Evolutionary conservation across 2,888 invertebrate genomes (phyloP).

Genomic region (Dexiosoma caninum): DNA sequence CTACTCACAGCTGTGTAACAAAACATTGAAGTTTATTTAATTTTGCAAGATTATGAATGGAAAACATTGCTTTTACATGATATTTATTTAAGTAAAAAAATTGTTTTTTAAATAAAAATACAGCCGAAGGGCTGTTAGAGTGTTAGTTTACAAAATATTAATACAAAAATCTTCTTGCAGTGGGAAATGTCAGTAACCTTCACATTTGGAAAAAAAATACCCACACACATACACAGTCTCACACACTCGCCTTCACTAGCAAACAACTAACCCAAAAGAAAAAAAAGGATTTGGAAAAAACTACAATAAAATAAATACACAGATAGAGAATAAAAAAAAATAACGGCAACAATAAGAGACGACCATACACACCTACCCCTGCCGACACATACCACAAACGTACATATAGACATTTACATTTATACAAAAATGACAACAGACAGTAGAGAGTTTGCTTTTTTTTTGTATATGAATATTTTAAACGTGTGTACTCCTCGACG

Average conservation of each 20-base stretch:
- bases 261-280: conserved; percentile 52
- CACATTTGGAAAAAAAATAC: conserved; percentile 59
- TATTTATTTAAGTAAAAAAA: conserved; percentile 50
- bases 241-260: conserved; percentile 56
- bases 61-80: no score
- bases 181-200: conserved; percentile 68
- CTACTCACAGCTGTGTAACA: no score
- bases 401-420: conserved; percentile 12
- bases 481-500: conserved; percentile 11
- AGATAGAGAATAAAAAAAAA: conserved; percentile 33
- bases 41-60: no score
- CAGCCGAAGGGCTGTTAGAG: conserved; percentile 37
- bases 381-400: not conserved
- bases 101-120: conserved; percentile 53
- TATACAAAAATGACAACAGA: conserved; percentile 56
- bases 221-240: conserved; percentile 46
- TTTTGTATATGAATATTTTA: conserved; percentile 51
- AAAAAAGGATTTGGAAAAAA: conserved; percentile 36
- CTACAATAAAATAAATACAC: conserved; percentile 49
- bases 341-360: not conserved
- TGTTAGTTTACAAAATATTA: conserved; percentile 33
- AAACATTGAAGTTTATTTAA: no score
- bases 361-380: conserved; percentile 1
- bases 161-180: conserved; percentile 35
- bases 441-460: conserved; percentile 52